Conservation (phyloP, 2,113 vertebrate genomes). For the Cheilinus undulatus region DNA sequence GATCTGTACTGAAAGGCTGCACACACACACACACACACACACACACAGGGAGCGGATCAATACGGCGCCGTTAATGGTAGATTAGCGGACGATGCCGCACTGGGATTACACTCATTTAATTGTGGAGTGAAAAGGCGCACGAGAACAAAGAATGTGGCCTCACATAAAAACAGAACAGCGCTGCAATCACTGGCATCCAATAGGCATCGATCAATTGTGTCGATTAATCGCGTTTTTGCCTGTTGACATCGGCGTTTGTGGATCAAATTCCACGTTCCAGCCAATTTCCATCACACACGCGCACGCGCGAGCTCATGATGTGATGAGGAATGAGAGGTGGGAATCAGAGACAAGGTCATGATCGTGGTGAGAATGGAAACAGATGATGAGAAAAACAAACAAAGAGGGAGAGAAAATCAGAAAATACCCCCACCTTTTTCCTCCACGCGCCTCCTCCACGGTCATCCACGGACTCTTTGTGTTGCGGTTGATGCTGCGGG, state of each 20-base stretch:
- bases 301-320: slow-evolving; percentile 59
- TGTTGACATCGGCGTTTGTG: slow-evolving; percentile 56
- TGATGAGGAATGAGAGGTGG: slow-evolving; percentile 59
- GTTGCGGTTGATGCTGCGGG: slow-evolving; percentile 86
- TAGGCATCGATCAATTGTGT: neutral
- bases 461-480: slow-evolving; percentile 70
- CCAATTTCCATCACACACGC: slow-evolving; percentile 43
- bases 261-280: slow-evolving; percentile 51
- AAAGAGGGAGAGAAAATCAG: neutral
- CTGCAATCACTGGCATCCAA: neutral
- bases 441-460: slow-evolving; percentile 31
- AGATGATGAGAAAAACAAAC: slow-evolving; percentile 2
- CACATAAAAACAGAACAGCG: neutral
- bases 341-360: slow-evolving; percentile 74
- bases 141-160: slow-evolving; percentile 78
- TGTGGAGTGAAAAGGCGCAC: slow-evolving; percentile 48
- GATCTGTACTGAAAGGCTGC: neutral
- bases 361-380: slow-evolving; percentile 41
- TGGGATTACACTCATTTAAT: slow-evolving; percentile 49
- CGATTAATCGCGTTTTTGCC: neutral
- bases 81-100: slow-evolving; percentile 50
- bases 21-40: slow-evolving; percentile 36
- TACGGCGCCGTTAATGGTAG: slow-evolving; percentile 45
- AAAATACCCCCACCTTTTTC: slow-evolving; percentile 42
- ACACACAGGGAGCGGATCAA: slow-evolving; percentile 54